Conservation (phyloP, 2,888 invertebrate genomes). For the Eurois occulta region DNA sequence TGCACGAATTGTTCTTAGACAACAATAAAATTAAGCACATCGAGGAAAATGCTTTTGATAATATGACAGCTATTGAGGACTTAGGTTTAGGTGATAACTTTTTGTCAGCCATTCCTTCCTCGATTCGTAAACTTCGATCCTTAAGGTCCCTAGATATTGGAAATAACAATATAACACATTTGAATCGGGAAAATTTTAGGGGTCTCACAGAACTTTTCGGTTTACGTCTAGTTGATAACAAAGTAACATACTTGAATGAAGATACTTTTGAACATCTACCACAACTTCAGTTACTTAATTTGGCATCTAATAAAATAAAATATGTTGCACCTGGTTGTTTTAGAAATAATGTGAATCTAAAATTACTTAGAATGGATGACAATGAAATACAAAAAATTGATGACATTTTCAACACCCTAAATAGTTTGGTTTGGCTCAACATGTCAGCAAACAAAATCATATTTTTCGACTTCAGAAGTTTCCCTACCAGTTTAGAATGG, state of each 20-base stretch:
- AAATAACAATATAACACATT: conserved; percentile 94
- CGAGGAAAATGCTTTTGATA: conserved; percentile 93
- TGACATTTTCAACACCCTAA: conserved; percentile 93
- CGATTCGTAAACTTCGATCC: conserved; percentile 92
- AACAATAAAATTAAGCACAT: conserved; percentile 93
- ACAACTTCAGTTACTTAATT: conserved; percentile 94
- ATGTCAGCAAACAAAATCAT: conserved; percentile 94
- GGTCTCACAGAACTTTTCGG: conserved; percentile 94
- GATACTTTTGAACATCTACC: conserved; percentile 94
- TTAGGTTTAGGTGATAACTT: conserved; percentile 93
- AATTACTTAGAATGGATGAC: conserved; percentile 94
- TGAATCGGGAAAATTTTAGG: conserved; percentile 93
- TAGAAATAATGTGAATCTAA: conserved; percentile 92
- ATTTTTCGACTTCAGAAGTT: conserved; percentile 94
- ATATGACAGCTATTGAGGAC: conserved; percentile 94
- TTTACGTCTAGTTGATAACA: conserved; percentile 95
- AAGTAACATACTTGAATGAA: conserved; percentile 93
- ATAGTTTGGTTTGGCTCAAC: conserved; percentile 94
- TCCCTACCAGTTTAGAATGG: conserved; percentile 94
- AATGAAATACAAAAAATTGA: conserved; percentile 94
- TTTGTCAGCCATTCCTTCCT: conserved; percentile 92
- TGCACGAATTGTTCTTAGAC: conserved; percentile 94
- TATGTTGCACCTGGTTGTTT: conserved; percentile 94
- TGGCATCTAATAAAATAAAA: conserved; percentile 94
- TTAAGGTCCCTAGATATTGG: conserved; percentile 95